Conservation (phyloP, 2,797 vertebrate species). For the Galagoides demidoff region DNA sequence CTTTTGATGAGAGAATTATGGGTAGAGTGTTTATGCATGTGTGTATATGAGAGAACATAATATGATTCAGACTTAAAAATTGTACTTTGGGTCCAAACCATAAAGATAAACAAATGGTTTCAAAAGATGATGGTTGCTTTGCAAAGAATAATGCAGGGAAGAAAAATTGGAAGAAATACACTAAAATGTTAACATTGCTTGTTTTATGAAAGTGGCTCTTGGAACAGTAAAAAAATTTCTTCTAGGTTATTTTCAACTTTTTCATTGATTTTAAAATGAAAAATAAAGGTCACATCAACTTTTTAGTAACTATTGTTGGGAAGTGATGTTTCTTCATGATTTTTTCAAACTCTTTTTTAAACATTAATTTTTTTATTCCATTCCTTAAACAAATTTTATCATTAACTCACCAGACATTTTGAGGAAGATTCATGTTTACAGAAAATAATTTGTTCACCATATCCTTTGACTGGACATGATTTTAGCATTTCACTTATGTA, state of each 20-base stretch:
- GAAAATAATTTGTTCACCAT: neutral
- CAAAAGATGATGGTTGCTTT: neutral
- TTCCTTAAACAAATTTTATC: neutral
- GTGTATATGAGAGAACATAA: neutral
- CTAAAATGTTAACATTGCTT: neutral
- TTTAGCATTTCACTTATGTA: neutral
- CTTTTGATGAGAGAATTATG: neutral
- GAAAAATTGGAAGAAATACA: neutral
- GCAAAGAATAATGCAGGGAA: neutral
- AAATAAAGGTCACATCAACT: neutral
- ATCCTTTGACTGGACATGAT: neutral
- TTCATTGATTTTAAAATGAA: conserved; percentile 42
- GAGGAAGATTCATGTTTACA: neutral
- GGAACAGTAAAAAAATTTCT: neutral
- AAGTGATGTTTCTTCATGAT: neutral
- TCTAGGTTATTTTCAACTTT: neutral
- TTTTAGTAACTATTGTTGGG: neutral
- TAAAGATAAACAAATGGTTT: neutral
- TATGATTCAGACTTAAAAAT: neutral
- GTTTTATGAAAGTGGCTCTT: neutral
- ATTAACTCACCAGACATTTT: conserved; percentile 11
- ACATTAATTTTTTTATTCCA: neutral
- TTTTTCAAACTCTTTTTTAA: neutral
- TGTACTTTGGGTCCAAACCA: neutral
- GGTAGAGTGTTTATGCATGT: too few species aligned